Percentiles rank a stretch among this genome's conserved stretches.
Evolutionary conservation across 2,888 invertebrate species (phyloP).

Genomic region (Hirtodrosophila cameraria): DNA sequence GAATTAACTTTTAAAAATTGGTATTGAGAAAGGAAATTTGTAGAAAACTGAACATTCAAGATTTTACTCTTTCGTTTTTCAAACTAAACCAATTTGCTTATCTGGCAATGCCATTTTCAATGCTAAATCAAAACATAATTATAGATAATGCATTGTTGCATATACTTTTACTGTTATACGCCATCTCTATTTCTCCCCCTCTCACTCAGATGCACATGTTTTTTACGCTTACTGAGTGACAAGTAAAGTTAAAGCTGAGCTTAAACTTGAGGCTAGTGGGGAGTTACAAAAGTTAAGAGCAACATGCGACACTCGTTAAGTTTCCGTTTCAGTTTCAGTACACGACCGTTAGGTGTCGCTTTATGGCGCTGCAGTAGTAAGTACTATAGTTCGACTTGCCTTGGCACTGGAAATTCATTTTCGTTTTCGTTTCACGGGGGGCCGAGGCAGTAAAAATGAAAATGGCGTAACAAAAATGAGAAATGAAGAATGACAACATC

Average conservation of each 20-base stretch:
- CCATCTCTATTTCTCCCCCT: no score
- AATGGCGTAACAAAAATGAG: conserved; percentile 73
- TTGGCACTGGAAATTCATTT: conserved; percentile 40
- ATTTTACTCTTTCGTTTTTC: no score
- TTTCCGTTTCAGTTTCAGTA: conserved; percentile 57
- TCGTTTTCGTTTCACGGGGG: not conserved
- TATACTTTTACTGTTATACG: conserved; percentile 13
- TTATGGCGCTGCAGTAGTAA: conserved; percentile 49
- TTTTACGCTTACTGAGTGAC: conserved; percentile 25
- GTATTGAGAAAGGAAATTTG: no score
- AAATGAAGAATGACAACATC: conserved; percentile 79
- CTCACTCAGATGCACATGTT: not conserved
- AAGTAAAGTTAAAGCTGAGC: conserved; percentile 15
- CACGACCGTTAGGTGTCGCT: conserved; percentile 62
- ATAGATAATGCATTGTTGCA: conserved; percentile 13
- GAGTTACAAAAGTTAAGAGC: conserved; percentile 32
- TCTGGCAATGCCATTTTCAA: conserved; percentile 9
- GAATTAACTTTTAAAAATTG: no score
- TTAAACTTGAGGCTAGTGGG: not conserved
- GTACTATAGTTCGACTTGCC: conserved; percentile 30
- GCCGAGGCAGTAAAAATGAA: conserved; percentile 60
- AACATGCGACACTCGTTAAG: conserved; percentile 52
- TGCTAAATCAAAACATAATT: conserved; percentile 26
- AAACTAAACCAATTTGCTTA: not conserved
- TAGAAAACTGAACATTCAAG: no score